These are phyloP conservation scores for Gibbula magus DNA, from an alignment of 2,888 invertebrate genomes.

Conservation along the genomic window DNA sequence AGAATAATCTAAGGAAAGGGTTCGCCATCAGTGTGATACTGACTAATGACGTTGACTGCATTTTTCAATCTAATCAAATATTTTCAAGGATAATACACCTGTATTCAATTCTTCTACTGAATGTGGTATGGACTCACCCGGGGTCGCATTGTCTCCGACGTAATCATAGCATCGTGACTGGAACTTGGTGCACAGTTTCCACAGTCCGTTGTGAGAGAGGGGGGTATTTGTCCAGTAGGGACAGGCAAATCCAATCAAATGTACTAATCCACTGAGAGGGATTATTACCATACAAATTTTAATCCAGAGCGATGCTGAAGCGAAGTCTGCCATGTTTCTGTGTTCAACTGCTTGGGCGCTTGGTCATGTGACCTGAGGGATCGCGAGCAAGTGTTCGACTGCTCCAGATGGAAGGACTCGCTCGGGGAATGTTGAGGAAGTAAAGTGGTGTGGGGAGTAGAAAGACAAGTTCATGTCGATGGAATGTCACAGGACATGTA, in stretches of 20 bases:
- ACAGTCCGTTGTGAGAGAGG: neutral
- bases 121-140: too few relatives aligned
- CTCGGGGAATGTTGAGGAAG: neutral
- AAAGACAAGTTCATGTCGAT: neutral
- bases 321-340: neutral
- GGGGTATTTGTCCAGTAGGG: neutral
- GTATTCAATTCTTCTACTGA: too few relatives aligned
- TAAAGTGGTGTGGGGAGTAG: neutral
- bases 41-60: too few relatives aligned
- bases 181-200: neutral
- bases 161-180: too few relatives aligned
- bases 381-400: neutral
- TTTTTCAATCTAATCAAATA: too few relatives aligned
- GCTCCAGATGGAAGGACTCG: neutral
- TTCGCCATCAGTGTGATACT: too few relatives aligned
- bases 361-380: neutral
- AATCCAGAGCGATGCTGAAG: neutral
- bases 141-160: too few relatives aligned
- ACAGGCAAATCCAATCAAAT: constrained; percentile 4
- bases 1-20: too few relatives aligned
- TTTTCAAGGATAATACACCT: too few relatives aligned
- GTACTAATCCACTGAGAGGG: neutral
- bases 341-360: neutral
- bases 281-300: constrained; percentile 14
- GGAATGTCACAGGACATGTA: neutral